Evolutionary conservation across 2,797 vertebrate genomes (phyloP).

Genomic region (Poeciliopsis turneri): DNA sequence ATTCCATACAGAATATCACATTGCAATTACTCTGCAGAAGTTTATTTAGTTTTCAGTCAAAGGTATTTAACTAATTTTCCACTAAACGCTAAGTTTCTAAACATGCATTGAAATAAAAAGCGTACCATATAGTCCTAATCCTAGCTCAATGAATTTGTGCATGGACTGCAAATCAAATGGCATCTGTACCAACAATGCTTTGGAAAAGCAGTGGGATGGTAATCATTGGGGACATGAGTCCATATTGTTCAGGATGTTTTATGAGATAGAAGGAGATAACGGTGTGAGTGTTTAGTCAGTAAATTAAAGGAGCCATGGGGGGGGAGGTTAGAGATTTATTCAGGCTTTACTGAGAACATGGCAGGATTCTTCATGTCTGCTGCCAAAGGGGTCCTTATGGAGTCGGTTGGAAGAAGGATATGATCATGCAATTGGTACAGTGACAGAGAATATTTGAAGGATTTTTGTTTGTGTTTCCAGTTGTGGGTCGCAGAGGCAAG

Average conservation of each 20-base stretch:
- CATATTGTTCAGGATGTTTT: slow-evolving; percentile 55
- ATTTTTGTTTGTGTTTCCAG: slow-evolving; percentile 9
- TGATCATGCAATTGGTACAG: slow-evolving; percentile 23
- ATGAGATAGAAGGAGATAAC: slow-evolving; percentile 61
- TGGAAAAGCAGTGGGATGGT: slow-evolving; percentile 14
- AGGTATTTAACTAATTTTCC: neutral
- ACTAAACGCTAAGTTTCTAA: neutral
- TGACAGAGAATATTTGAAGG: slow-evolving; percentile 14
- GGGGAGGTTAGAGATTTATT: slow-evolving; percentile 64
- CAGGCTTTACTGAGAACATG: slow-evolving; percentile 56
- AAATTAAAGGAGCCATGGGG: slow-evolving; percentile 49
- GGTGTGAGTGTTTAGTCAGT: slow-evolving; percentile 49
- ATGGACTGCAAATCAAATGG: neutral
- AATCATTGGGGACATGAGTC: slow-evolving; percentile 19
- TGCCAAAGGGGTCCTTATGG: slow-evolving; percentile 48
- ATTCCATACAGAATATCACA: neutral
- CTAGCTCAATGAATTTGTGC: neutral
- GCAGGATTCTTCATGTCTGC: slow-evolving; percentile 41
- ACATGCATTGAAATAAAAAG: neutral
- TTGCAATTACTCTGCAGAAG: neutral
- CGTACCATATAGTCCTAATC: neutral
- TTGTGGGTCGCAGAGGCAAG: slow-evolving; percentile 1
- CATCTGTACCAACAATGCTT: neutral
- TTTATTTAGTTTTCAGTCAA: neutral
- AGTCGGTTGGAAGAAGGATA: slow-evolving; percentile 55